Evolutionary conservation across 2,888 invertebrate genomes (phyloP).

Genomic region (Xylocampa areola): DNA sequence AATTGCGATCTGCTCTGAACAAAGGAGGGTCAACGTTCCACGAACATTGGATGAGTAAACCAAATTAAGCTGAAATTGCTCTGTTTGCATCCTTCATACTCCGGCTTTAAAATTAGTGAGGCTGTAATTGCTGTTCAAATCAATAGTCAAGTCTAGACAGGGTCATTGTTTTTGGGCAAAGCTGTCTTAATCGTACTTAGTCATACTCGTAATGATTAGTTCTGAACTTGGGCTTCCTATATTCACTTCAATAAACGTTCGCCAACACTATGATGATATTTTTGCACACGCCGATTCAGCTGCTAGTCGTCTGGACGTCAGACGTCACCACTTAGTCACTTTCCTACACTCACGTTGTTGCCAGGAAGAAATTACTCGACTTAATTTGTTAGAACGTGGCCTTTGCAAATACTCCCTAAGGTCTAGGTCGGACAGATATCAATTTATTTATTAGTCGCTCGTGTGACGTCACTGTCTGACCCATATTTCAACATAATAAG

Average conservation of each 20-base stretch:
- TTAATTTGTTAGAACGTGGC: not conserved
- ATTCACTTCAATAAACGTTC: too few species aligned
- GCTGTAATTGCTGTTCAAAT: conserved; percentile 42
- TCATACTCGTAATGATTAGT: too few species aligned
- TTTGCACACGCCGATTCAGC: too few species aligned
- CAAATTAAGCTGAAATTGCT: conserved; percentile 41
- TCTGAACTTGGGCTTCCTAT: too few species aligned
- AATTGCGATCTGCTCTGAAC: conserved; percentile 24
- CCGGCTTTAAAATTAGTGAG: conserved; percentile 44
- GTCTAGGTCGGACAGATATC: conserved; percentile 1
- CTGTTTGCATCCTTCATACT: conserved; percentile 35
- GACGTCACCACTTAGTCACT: too few species aligned
- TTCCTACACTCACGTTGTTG: too few species aligned
- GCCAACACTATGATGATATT: too few species aligned
- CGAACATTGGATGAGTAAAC: conserved; percentile 51
- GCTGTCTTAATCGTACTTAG: not conserved
- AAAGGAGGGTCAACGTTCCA: conserved; percentile 50
- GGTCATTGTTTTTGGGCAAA: conserved; percentile 14
- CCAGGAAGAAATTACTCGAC: not conserved
- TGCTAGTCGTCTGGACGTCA: too few species aligned
- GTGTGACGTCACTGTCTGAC: conserved; percentile 29
- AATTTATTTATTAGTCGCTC: not conserved
- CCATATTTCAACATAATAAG: conserved; percentile 16
- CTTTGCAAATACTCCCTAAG: not conserved
- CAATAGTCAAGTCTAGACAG: conserved; percentile 58